Percentiles rank a stretch among this genome's conserved stretches.
phyloP scores from a whole-genome alignment of 2,113 vertebrate genomes.

The Anguilla rostrata region DNA sequence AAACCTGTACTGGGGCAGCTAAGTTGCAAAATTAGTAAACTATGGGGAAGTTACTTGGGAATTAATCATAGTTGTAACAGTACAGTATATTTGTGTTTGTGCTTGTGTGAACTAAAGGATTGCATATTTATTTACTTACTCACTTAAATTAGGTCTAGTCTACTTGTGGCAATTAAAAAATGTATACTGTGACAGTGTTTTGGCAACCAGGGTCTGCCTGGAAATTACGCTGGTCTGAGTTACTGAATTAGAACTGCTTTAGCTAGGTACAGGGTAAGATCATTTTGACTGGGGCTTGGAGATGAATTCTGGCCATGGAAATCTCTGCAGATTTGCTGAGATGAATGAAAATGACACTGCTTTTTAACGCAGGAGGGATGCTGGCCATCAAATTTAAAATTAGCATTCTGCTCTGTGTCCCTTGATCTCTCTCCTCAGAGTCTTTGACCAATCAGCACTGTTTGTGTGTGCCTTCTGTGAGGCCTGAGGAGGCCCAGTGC shows the following conservation, averaged over 20 bases:
- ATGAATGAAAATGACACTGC: no score
- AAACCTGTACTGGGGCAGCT: no score
- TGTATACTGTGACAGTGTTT: neutral
- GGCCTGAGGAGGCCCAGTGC: conserved; percentile 52
- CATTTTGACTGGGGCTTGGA: no score
- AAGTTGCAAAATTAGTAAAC: no score
- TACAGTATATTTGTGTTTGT: neutral
- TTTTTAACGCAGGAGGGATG: neutral
- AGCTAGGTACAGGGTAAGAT: no score
- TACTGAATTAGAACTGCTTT: neutral
- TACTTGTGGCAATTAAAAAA: no score
- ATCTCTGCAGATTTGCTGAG: no score
- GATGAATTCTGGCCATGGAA: no score
- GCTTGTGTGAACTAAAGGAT: neutral
- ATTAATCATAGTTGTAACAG: no score
- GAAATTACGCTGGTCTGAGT: neutral
- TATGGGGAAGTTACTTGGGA: no score
- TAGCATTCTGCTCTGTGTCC: conserved; percentile 23
- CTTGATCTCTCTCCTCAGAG: conserved; percentile 54
- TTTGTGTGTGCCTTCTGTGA: conserved; percentile 64
- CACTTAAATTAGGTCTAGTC: neutral
- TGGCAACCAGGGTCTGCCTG: neutral
- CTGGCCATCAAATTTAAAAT: neutral
- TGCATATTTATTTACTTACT: neutral
- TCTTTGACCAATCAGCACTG: conserved; percentile 69